Percentiles rank a stretch among this genome's conserved stretches.
Evolutionary conservation across 2,113 vertebrate species (phyloP).

Genomic region (Thryonomys swinderianus): DNA sequence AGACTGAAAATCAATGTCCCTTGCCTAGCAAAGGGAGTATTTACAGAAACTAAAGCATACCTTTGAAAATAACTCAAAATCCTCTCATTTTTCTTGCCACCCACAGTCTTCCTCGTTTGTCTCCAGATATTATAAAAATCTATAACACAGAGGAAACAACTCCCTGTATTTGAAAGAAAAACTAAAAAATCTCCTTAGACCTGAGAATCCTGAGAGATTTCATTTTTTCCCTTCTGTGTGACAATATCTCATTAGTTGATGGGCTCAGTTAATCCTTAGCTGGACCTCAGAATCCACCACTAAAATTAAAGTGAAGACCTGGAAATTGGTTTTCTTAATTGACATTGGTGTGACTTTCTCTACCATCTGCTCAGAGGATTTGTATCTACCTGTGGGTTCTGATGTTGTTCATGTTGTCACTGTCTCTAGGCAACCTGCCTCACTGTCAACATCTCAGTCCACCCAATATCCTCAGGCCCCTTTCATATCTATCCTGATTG

Average conservation of each 20-base stretch:
- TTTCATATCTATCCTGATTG: background rate
- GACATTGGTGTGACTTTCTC: background rate
- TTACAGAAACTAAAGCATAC: constrained; percentile 9
- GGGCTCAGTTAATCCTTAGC: background rate
- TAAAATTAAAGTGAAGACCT: background rate
- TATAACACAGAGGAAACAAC: background rate
- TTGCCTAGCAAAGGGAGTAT: background rate
- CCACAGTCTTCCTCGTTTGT: background rate
- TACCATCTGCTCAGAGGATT: background rate
- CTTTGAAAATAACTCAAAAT: background rate
- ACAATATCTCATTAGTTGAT: background rate
- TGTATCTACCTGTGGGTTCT: background rate
- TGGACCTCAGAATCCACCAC: background rate
- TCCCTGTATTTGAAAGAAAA: background rate
- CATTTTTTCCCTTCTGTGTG: background rate
- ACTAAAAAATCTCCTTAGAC: background rate
- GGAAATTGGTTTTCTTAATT: background rate
- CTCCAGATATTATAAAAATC: background rate
- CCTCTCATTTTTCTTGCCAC: background rate
- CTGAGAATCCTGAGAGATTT: background rate
- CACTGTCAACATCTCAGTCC: background rate
- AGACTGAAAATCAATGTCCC: background rate
- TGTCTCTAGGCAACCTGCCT: background rate
- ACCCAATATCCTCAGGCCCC: background rate
- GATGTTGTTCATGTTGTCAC: background rate